Evolutionary conservation across 2,113 vertebrate genomes (phyloP), one percentile per base, ranked within the genome.

Genomic region (Calcarius ornatus): DNA sequence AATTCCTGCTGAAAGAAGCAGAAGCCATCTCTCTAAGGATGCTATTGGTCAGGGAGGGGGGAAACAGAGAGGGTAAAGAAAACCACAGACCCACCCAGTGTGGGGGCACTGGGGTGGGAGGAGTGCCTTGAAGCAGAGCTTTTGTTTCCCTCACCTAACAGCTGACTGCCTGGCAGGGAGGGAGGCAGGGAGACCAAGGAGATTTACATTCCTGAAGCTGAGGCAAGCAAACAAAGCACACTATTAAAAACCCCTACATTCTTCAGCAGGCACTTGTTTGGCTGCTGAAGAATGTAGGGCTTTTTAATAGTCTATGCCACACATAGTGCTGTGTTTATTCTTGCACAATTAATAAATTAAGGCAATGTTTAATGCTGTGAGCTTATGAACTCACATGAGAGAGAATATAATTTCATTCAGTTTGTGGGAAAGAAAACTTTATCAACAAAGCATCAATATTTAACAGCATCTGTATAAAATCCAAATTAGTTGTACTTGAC

Each of bases 211-310:
- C 92, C 93, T 93, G 65, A 93, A 87, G 66, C 90, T 65, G 72
- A 91, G 90, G 70, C 64, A 87, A 94, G 95, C 94, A 97, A 97
- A 98, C 96, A 96, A 97, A 97, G 96, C 64, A 56, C 20, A 18
- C 71, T 71, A 56, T 97, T 94, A 82, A 89, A 80, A 96, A 96
- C 82, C 63, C 37, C 60, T 54, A 86, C 94, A 97, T 96, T 98
- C 96, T 97, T 97, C 81, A 90, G 50, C 72, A 68, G 38, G 50
- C 90, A 86, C 85, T 97, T 53, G 5, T 79, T 96, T 71, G 35
- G 70, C 77, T 17, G n/a, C n/a, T n/a, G n/a, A n/a, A n/a, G n/a
- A n/a, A n/a, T n/a, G n/a, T n/a, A n/a, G n/a, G n/a, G n/a, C n/a
- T n/a, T n/a, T n/a, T n/a, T n/a, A n/a, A n/a, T n/a, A n/a, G n/a